Base-by-base conservation (phyloP, 2,797 vertebrate genomes). In the Champsocephalus esox region DNA sequence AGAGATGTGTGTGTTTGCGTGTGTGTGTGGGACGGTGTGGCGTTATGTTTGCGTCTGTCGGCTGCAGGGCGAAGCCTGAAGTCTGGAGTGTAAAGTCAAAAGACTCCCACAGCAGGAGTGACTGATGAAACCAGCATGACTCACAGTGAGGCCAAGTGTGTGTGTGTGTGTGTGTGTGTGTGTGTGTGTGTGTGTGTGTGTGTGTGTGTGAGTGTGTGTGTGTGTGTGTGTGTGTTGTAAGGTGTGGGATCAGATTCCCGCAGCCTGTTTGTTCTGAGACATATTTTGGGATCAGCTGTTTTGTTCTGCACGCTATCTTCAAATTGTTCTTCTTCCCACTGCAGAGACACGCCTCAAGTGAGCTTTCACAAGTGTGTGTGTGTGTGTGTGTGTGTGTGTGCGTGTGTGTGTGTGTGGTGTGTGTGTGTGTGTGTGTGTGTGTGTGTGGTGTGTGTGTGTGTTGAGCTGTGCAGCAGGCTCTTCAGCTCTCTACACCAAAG, bases 21-120 rank as follows among this genome's bases (percentile, higher is more conserved):
- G 75, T 50, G 74, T 54, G 74, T 60, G 34, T 75, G 83, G 55
- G 77, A 55, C 21, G 28, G 55, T 17, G 11, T 70, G 76, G 63
- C 16, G 11, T 43, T 54, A 58, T 67, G 71, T 79, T 75, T 83
- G 78, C 65, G 77, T 85, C 77, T 85, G 74, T 86, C 41, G 51
- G 73, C 76, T 80, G 64, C 77, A 70, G 75, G 75, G 81, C 50
- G 14, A 82, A 75, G 67, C 73, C 68, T 43, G 28, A 51, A 76
- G 57, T 77, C 55, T 57, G 45, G 45, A 48, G 45, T 14, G 45
- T 48, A 17, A 14, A 48, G 45, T 48, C 45, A 48, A 16, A 48
- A 48, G 6, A 48, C 57, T 24, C 21, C 21, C 52, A 48, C 67
- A 48, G 6, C 46, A 72, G 54, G 28, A 75, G 65, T 32, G 51